Percentiles rank a stretch among this genome's conserved stretches.
These are phyloP conservation scores for Anolis apletophallus DNA, from an alignment of 2,797 vertebrate species.

Conservation along the genomic window DNA sequence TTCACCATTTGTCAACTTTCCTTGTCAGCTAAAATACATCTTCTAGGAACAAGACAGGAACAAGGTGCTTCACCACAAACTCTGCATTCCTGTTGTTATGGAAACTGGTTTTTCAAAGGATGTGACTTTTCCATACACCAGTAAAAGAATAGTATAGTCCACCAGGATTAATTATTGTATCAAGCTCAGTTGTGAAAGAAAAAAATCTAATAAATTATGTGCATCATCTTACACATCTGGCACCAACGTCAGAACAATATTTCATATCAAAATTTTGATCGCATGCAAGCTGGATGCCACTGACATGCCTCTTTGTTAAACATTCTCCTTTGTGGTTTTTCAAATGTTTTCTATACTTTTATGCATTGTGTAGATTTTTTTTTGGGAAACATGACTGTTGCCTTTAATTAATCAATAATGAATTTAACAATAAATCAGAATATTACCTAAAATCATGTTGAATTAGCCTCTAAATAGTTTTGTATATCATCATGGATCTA, in stretches of 20 bases:
- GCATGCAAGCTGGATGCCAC: slow-evolving; percentile 59
- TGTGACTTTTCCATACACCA: slow-evolving; percentile 18
- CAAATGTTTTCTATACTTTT: background rate
- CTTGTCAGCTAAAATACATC: slow-evolving; percentile 47
- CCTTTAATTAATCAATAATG: background rate
- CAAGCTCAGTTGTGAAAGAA: slow-evolving; percentile 67
- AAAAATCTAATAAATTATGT: slow-evolving; percentile 67
- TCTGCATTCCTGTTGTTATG: slow-evolving; percentile 71
- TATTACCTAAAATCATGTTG: slow-evolving; percentile 36
- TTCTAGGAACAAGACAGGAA: slow-evolving; percentile 60
- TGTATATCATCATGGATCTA: slow-evolving; percentile 48
- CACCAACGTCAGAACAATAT: slow-evolving; percentile 58
- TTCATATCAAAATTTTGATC: slow-evolving; percentile 66
- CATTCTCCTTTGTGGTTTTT: background rate
- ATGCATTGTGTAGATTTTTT: background rate
- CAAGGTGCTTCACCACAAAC: slow-evolving; percentile 61
- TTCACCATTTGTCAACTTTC: slow-evolving; percentile 36
- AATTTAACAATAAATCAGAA: slow-evolving; percentile 29
- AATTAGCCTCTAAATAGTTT: slow-evolving; percentile 48
- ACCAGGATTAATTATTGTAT: slow-evolving; percentile 70
- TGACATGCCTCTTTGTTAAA: slow-evolving; percentile 42
- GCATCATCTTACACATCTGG: slow-evolving; percentile 73
- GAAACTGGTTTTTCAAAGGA: slow-evolving; percentile 69
- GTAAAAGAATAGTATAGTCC: slow-evolving; percentile 30
- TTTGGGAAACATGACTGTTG: background rate